A percentile compares a stretch with the other conserved stretches of the same genome.
Evolutionary conservation across 1,140 invertebrate species (phyloP).

Genomic region (Leptestheria dahalacensis): DNA sequence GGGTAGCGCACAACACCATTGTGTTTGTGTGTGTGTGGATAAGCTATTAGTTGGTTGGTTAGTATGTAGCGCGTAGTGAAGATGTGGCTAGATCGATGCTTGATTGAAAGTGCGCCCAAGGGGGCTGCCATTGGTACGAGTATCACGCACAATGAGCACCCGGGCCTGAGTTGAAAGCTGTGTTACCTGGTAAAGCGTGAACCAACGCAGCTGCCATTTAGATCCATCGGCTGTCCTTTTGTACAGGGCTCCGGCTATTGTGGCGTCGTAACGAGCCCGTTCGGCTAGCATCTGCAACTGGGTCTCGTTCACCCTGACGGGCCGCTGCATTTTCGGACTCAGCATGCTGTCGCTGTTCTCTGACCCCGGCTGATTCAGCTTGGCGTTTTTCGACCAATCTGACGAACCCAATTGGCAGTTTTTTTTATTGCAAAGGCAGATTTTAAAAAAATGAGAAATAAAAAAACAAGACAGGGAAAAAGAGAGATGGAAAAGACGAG

Average conservation of each 20-base stretch:
- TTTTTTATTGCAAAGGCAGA: neutral
- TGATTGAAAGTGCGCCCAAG: neutral
- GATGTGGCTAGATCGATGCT: neutral
- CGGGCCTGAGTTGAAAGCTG: no score
- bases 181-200: conserved; percentile 77
- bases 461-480: neutral
- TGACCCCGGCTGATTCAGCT: neutral
- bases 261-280: conserved; percentile 61
- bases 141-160: no score
- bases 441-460: no score
- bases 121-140: no score
- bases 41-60: neutral
- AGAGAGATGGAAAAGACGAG: neutral
- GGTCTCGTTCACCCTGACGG: conserved; percentile 58
- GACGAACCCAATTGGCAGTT: neutral
- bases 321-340: conserved; percentile 68
- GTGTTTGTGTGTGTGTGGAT: neutral
- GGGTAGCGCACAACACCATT: no score
- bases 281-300: conserved; percentile 70
- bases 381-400: neutral
- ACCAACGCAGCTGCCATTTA: conserved; percentile 82
- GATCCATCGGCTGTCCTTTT: conserved; percentile 69
- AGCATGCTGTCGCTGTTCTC: conserved; percentile 35
- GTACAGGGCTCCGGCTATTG: conserved; percentile 60
- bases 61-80: neutral